Base-by-base conservation (phyloP, 2,113 vertebrate genomes). In the Cryptomyrus ogoouensis region DNA sequence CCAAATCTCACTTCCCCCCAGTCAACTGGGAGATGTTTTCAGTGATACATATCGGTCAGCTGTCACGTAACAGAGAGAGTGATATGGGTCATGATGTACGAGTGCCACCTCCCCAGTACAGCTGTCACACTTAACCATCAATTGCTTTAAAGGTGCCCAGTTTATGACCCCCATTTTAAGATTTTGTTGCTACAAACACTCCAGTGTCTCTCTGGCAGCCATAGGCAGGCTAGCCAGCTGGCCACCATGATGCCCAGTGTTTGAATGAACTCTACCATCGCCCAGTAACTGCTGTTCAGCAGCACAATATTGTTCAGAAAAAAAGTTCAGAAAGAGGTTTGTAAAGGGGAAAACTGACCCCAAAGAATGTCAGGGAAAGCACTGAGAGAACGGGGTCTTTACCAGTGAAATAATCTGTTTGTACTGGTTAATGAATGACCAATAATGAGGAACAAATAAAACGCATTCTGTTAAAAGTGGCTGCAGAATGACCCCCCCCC, bases 41-140 rank as follows among this genome's bases (percentile, higher is more conserved):
- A 44, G 47, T 17, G 92, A 93, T 94, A 94, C 93, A 91, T 92
- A 95, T 94, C 94, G 93, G 91, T 94, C 90, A 93, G 89, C 91
- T 95, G 95, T 94, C 94, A 94, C 91, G 92, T 92, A 83, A 86
- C 88, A 84, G 17, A 93, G 93, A 92, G 90, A 80, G 94, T 94
- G 91, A 89, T 90, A 91, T 89, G 53, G 80, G 89, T 86, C 86
- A 70, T 85, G 88, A 7, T 77, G 13, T 91, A 88, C 87, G 93
- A 95, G 92, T 42, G 77, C 88, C 84, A 47, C 89, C 92, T 93
- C 93, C 93, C 92, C 92, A 92, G 89, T 89, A 88, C 91, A 92
- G 87, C 93, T 90, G 93, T 94, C 94, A 93, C 89, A 83, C 91
- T 89, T 93, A 92, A 90, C 91, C 89, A 89, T 91, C 90, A 89